phyloP scores from a whole-genome alignment of 2,888 invertebrate genomes.

The Pandemis corylana region DNA sequence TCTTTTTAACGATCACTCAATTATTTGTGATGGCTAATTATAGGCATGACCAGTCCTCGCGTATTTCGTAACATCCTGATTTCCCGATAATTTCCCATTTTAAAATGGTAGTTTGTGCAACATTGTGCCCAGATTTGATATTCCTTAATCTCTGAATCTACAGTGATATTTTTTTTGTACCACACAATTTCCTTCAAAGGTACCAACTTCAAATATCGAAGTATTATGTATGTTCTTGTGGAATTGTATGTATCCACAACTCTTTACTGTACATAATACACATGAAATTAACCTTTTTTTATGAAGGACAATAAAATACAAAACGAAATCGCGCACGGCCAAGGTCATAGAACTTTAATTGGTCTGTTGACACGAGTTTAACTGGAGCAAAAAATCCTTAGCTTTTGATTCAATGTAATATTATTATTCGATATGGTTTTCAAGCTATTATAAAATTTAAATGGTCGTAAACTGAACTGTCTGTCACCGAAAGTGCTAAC shows the following conservation, averaged over 20 bases:
- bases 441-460: conserved; percentile 1
- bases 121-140: no score
- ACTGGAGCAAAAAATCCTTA: neutral
- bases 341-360: neutral
- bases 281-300: neutral
- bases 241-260: neutral
- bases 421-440: conserved; percentile 6
- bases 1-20: conserved; percentile 14
- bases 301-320: neutral
- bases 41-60: neutral
- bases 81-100: neutral
- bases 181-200: no score
- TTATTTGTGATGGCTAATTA: conserved; percentile 2
- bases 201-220: neutral
- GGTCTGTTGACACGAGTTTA: neutral
- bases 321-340: neutral
- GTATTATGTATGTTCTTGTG: neutral
- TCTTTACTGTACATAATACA: no score
- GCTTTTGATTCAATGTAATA: neutral
- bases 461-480: conserved; percentile 3
- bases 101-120: no score
- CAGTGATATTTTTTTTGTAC: no score
- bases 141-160: no score
- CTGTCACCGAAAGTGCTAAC: neutral
- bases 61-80: neutral